Evolutionary conservation across 2,888 invertebrate genomes (phyloP).

Genomic region (Scaptomyza cyrtandrae): DNA sequence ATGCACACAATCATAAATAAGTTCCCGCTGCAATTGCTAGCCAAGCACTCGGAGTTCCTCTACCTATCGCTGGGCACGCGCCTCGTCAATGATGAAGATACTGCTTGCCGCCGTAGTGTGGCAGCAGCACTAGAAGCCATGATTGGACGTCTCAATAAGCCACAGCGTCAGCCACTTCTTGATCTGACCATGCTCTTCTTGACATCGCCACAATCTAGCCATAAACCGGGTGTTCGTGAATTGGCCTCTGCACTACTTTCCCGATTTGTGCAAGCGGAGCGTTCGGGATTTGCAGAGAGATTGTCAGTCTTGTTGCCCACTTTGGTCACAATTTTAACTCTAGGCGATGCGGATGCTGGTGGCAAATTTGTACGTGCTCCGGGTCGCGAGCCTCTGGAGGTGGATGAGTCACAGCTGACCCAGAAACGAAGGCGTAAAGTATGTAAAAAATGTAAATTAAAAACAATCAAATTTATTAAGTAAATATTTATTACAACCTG

Average conservation of each 20-base stretch:
- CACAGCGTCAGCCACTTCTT: constrained; percentile 89
- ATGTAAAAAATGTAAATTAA: background rate
- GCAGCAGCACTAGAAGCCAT: constrained; percentile 90
- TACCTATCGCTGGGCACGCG: constrained; percentile 91
- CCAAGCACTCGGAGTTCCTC: constrained; percentile 86
- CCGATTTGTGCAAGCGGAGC: constrained; percentile 91
- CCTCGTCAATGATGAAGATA: constrained; percentile 92
- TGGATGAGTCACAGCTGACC: background rate
- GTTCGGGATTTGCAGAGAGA: constrained; percentile 88
- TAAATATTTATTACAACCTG: too few relatives aligned
- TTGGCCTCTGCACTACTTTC: constrained; percentile 92
- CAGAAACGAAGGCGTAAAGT: constrained; percentile 50
- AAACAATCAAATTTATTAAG: too few relatives aligned
- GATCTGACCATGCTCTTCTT: constrained; percentile 88
- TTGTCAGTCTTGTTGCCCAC: constrained; percentile 87
- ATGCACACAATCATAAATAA: constrained; percentile 91
- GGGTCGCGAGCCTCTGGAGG: constrained; percentile 61
- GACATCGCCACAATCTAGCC: constrained; percentile 86
- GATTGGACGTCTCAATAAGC: constrained; percentile 86
- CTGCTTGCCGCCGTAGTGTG: constrained; percentile 90
- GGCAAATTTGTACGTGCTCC: constrained; percentile 87
- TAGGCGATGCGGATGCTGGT: constrained; percentile 84
- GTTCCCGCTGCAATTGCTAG: constrained; percentile 86
- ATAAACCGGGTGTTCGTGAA: constrained; percentile 89
- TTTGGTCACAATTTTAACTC: constrained; percentile 85